Base-by-base conservation (phyloP, 2,888 invertebrate species). In the Apomyelois bistriatella region DNA sequence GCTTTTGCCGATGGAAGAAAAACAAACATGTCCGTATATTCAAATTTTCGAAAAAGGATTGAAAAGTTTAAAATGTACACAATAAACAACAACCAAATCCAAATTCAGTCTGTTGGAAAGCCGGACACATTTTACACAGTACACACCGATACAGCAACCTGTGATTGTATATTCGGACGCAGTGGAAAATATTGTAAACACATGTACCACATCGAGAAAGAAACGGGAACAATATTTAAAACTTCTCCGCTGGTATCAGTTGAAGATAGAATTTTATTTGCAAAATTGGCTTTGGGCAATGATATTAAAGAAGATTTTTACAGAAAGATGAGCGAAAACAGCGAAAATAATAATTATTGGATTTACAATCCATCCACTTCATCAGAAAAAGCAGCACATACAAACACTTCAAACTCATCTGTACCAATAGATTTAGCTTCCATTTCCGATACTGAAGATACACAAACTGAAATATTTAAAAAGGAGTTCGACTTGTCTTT, bases 1-100 rank as follows among this genome's bases (percentile, higher is more conserved):
- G 28, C 37, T 48, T 53, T 48, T 53, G 48, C 53, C 30, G 38
- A 53, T 41, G 41, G 35, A 16, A 41, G 40, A 42, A 47, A 48
- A 28, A 47, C 47, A 48, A 53, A 53, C 16, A 38, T 53, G 30
- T 37, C 48, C 10, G 40, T 48, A 40, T 35, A 35, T 35, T 35
- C 35, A 46, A 46, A 16, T 46, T 46, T 35, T 35, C 35, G 6
- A 35, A 46, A 46, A 46, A 46, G 28, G 28, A 16, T 2, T 46
- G 13, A 46, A 22, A 46, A 46, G 17, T 46, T 46, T 46, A 2
- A 46, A 46, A 10, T 22, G 28, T 46, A 46, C 47, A 16, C 47
- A 46, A 28, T 16, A 46, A 46, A 46, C 28, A 46, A 16, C 28
- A 46, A 16, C 15, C 17, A 46, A 46, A 28, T 46, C 28, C 17